Conservation (phyloP, 2,113 vertebrate genomes). For the Propithecus coquereli region DNA sequence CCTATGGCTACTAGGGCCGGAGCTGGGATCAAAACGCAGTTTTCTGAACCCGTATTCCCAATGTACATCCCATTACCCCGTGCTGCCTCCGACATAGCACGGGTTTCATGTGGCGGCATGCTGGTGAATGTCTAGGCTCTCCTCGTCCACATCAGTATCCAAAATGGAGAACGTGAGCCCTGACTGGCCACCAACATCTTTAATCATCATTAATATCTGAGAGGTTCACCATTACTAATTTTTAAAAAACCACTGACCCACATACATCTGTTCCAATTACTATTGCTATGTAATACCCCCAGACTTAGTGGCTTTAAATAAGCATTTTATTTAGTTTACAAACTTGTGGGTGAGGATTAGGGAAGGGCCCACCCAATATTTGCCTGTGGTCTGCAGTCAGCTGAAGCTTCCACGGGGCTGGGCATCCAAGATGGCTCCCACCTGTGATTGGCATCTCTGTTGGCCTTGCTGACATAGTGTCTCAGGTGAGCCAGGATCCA, state of each 20-base stretch:
- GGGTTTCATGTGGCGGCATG: no score
- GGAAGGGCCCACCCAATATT: not conserved
- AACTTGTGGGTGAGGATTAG: not conserved
- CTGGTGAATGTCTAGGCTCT: not conserved
- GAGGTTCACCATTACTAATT: not conserved
- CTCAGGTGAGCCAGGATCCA: not conserved
- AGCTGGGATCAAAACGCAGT: not conserved
- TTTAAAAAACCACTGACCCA: not conserved
- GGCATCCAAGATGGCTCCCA: not conserved
- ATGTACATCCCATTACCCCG: fast-evolving
- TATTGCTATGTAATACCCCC: not conserved
- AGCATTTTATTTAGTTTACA: not conserved
- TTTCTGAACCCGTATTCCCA: not conserved
- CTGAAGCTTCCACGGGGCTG: not conserved
- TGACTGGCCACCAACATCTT: not conserved
- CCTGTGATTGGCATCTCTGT: not conserved
- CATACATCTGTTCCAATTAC: not conserved
- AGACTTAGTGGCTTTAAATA: not conserved
- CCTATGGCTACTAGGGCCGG: not conserved
- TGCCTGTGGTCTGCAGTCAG: not conserved
- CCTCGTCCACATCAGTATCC: not conserved
- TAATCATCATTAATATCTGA: not conserved
- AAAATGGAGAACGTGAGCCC: not conserved
- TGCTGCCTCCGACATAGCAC: not conserved
- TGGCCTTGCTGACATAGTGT: not conserved